Percentiles rank a stretch among this genome's conserved stretches.
phyloP scores from a whole-genome alignment of 2,888 invertebrate species.

The Caenorhabditis sp. region DNA sequence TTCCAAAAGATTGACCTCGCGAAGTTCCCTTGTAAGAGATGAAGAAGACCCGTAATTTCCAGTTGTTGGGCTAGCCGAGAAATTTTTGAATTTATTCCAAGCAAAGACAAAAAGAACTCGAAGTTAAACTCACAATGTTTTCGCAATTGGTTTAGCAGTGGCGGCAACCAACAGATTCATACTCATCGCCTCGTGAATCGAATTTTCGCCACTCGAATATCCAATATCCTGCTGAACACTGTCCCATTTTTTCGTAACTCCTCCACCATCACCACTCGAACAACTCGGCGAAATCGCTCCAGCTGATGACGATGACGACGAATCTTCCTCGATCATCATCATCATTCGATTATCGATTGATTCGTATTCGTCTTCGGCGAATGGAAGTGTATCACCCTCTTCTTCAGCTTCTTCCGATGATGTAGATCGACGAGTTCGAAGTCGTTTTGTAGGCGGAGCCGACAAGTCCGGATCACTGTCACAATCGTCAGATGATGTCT shows the following conservation, averaged over 20 bases:
- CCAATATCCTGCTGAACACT: constrained; percentile 56
- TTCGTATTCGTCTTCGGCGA: constrained; percentile 56
- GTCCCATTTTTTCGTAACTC: constrained; percentile 36
- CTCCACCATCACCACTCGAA: not conserved
- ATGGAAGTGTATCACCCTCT: constrained; percentile 45
- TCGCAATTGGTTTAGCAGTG: too few relatives aligned
- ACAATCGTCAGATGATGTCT: constrained; percentile 46
- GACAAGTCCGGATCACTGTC: constrained; percentile 49
- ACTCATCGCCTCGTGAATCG: constrained; percentile 52
- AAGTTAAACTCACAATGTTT: not conserved
- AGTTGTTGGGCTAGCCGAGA: too few relatives aligned
- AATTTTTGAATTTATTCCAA: too few relatives aligned
- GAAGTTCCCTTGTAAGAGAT: too few relatives aligned
- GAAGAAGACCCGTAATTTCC: too few relatives aligned
- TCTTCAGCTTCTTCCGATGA: constrained; percentile 26
- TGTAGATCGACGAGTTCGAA: constrained; percentile 11
- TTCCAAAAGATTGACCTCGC: too few relatives aligned
- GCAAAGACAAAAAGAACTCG: too few relatives aligned
- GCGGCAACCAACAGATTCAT: not conserved
- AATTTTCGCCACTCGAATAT: constrained; percentile 62
- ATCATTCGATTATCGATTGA: constrained; percentile 38
- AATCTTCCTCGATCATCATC: constrained; percentile 34
- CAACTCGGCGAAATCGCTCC: not conserved
- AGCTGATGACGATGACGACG: constrained; percentile 22
- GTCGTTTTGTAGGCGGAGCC: constrained; percentile 47